These are phyloP conservation scores for Cryptoleucopteryx plumbea DNA, from an alignment of 2,113 vertebrate genomes.

Conservation along the genomic window DNA sequence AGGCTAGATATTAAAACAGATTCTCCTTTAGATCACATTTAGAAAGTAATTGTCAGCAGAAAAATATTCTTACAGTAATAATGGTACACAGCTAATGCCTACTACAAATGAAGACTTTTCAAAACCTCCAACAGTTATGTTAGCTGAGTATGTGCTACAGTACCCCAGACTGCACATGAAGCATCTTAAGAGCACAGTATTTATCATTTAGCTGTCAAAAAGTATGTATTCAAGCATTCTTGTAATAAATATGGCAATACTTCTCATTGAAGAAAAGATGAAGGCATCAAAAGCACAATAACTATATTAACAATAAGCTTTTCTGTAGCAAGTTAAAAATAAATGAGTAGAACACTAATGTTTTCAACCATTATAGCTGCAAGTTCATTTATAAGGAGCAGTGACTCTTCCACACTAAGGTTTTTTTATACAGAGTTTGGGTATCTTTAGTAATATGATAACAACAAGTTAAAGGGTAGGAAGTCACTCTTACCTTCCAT, in stretches of 20 bases:
- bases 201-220: not conserved
- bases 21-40: not conserved
- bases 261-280: not conserved
- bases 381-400: not conserved
- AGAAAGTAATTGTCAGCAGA: not conserved
- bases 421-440: not conserved
- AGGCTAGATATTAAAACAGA: not conserved
- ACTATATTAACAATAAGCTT: not conserved
- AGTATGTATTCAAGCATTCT: not conserved
- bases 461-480: not conserved
- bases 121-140: not conserved
- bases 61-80: not conserved
- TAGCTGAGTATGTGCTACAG: not conserved
- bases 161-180: not conserved
- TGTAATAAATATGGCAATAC: not conserved
- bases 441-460: not conserved
- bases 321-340: not conserved
- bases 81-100: not conserved
- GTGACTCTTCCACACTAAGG: not conserved
- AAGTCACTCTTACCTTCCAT: conserved; percentile 82
- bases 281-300: not conserved
- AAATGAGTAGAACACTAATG: not conserved
- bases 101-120: not conserved
- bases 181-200: not conserved
- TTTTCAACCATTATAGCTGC: not conserved